Conservation (phyloP, 2,888 invertebrate species). For the Drosophila birchii region DNA sequence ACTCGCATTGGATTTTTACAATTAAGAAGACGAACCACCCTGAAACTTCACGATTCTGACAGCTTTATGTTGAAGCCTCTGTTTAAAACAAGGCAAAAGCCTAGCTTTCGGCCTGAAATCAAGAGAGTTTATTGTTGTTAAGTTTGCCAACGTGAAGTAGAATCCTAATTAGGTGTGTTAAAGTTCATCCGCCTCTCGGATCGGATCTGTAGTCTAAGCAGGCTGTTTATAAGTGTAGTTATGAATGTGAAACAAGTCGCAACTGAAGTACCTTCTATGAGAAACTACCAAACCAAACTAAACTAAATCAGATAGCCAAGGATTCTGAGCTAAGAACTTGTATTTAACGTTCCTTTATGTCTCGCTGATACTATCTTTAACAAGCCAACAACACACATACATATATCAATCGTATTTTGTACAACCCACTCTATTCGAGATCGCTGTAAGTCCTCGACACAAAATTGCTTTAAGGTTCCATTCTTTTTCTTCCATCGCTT, state of each 20-base stretch:
- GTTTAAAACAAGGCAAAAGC: constrained; percentile 63
- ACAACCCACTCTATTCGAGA: constrained; percentile 8
- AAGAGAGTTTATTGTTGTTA: constrained; percentile 61
- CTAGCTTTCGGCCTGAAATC: constrained; percentile 59
- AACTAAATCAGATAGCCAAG: constrained; percentile 27
- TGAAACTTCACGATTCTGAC: constrained; percentile 27
- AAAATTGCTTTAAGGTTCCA: constrained; percentile 21
- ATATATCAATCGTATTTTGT: constrained; percentile 49
- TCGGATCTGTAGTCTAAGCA: constrained; percentile 24
- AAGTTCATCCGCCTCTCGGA: constrained; percentile 38
- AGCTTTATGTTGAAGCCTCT: constrained; percentile 59
- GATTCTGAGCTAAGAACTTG: constrained; percentile 31
- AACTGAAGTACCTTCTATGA: constrained; percentile 76
- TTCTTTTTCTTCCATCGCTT: constrained; percentile 37
- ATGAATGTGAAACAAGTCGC: constrained; percentile 68
- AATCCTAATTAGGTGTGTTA: constrained; percentile 61
- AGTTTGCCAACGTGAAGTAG: constrained; percentile 58
- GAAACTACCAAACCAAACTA: constrained; percentile 23
- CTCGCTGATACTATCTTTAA: constrained; percentile 18
- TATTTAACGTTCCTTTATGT: constrained; percentile 49
- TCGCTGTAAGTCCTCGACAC: constrained; percentile 25
- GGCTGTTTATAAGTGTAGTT: constrained; percentile 30
- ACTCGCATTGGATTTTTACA: background rate
- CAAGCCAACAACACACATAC: constrained; percentile 8
- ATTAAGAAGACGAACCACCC: constrained; percentile 10